Base-by-base conservation (phyloP, 2,888 invertebrate genomes). In the Sturmia bella region DNA sequence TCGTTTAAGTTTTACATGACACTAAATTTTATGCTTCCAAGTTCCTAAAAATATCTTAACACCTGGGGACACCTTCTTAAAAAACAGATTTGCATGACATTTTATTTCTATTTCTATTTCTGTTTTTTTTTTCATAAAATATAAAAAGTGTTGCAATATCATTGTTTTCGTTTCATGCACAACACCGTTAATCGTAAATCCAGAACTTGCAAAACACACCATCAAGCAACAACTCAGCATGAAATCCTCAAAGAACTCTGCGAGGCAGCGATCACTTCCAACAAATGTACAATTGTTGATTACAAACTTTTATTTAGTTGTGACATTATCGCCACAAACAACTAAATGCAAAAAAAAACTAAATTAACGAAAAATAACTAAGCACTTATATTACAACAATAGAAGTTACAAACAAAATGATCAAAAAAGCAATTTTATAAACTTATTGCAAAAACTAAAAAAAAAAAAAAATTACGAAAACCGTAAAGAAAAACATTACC, bases 251-350 rank as follows among this genome's bases (percentile, higher is more conserved):
- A 50, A 66, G 63, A 64, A 66, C 56, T 12, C 39, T 27, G 17
- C 39, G 39, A 41, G n/a, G 43, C 27, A 41, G 48, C 45, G 37
- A 21, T 50, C 59, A 21, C 50, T 27, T 37, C 57, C 56, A 66
- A 63, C 57, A 17, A 13, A 12, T 21, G 15, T 54, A 64, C 73
- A 76, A 76, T 43, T 17, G 69, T 54, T 61, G 69, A 69, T 61
- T 63, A 56, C 45, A 64, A 74, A 54, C 63, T 70, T 52, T 52
- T 76, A 52, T 78, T 64, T 45, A 64, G 63, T 78, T 78, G 70
- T 78, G 57, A 78, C 70, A 78, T 50, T 76, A 76, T 69, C 69
- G 45, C 76, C 52, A 54, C 15, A 32, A 54, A 15, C 57, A 57
- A 48, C 24, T 27, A 48, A 74, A 54, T 13, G 37, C 19, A 69